These are phyloP conservation scores for Proisotoma minuta DNA, from an alignment of 2,888 invertebrate species.

Conservation along the genomic window DNA sequence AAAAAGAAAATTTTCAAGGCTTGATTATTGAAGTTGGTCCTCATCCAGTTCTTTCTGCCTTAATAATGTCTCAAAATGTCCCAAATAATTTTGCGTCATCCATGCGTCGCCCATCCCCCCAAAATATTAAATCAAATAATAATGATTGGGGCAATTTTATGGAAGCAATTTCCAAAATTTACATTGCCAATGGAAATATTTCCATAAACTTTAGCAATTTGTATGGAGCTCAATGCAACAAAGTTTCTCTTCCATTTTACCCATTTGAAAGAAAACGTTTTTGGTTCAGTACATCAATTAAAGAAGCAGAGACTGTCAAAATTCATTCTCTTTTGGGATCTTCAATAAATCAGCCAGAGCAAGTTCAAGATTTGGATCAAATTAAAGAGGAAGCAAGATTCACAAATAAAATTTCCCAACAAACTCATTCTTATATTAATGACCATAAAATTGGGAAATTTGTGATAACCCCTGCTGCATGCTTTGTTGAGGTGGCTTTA, in stretches of 20 bases:
- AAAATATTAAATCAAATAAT: slow-evolving; percentile 17
- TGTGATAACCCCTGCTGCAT: slow-evolving; percentile 32
- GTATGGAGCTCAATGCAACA: slow-evolving; percentile 13
- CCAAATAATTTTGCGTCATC: slow-evolving; percentile 22
- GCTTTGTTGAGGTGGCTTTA: slow-evolving; percentile 28
- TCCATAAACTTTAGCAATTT: slow-evolving; percentile 20
- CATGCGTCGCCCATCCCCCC: slow-evolving; percentile 15
- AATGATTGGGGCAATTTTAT: slow-evolving; percentile 21
- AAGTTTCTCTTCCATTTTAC: slow-evolving; percentile 25
- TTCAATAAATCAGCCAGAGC: slow-evolving; percentile 18
- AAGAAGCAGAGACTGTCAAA: neutral
- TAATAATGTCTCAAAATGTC: slow-evolving; percentile 22
- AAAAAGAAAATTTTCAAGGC: slow-evolving; percentile 14
- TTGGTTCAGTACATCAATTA: slow-evolving; percentile 21
- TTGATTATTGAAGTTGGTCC: slow-evolving; percentile 34
- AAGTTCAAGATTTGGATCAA: slow-evolving; percentile 10
- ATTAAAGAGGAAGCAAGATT: no score
- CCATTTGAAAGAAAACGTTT: slow-evolving; percentile 26
- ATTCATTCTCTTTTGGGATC: slow-evolving; percentile 10
- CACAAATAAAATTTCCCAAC: no score
- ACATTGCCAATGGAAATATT: slow-evolving; percentile 19
- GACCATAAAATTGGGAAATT: slow-evolving; percentile 30
- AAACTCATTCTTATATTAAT: slow-evolving; percentile 17
- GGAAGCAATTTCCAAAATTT: slow-evolving; percentile 18
- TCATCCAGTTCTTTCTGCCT: slow-evolving; percentile 28